Evolutionary conservation across 2,888 invertebrate genomes (phyloP).

Genomic region (Leptura quadrifasciata): DNA sequence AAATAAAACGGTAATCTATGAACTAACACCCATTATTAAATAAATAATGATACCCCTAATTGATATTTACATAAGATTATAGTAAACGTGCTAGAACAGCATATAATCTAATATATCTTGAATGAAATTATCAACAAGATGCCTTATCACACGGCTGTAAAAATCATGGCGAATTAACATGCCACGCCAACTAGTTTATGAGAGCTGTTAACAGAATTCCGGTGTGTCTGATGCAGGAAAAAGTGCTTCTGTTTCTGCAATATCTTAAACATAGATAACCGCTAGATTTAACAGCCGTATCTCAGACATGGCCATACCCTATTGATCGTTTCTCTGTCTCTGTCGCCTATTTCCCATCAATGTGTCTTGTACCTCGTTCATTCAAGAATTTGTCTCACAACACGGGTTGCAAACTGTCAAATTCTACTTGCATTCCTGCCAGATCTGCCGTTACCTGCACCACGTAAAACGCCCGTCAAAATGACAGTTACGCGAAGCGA

Average conservation of each 20-base stretch:
- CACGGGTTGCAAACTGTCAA: conserved; percentile 51
- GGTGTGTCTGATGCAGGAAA: neutral
- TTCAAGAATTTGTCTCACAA: conserved; percentile 62
- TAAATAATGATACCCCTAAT: conserved; percentile 34
- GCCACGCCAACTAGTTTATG: conserved; percentile 27
- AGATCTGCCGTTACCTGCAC: neutral
- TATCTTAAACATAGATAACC: conserved; percentile 19
- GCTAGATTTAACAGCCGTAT: conserved; percentile 49
- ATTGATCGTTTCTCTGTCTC: conserved; percentile 69
- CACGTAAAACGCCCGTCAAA: conserved; percentile 5
- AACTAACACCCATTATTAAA: conserved; percentile 16
- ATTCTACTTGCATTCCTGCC: conserved; percentile 12
- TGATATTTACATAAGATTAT: conserved; percentile 41
- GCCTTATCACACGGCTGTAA: conserved; percentile 40
- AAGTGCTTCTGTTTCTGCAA: neutral
- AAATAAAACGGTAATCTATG: conserved; percentile 15
- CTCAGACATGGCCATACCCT: conserved; percentile 65
- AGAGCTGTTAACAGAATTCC: neutral
- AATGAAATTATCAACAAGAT: conserved; percentile 54
- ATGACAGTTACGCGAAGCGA: conserved; percentile 9
- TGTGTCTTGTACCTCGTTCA: conserved; percentile 62
- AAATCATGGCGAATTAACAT: conserved; percentile 42
- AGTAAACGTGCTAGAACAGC: conserved; percentile 35
- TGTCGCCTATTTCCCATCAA: conserved; percentile 64
- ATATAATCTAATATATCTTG: conserved; percentile 53